These are phyloP conservation scores for Frankliniella intonsa DNA, from an alignment of 2,888 invertebrate genomes.

Conservation along the genomic window DNA sequence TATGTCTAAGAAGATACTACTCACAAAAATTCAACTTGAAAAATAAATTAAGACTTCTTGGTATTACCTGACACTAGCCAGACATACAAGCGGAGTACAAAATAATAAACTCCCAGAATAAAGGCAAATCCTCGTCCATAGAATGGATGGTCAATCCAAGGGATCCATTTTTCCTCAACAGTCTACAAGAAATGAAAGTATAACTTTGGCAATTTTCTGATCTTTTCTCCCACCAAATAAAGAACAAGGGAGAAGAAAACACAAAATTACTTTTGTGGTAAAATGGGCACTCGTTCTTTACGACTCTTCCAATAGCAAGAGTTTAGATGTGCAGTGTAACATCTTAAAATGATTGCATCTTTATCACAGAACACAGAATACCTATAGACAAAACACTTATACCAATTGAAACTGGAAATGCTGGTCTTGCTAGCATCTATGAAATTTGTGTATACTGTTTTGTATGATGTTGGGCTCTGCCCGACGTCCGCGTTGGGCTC, in stretches of 20 bases:
- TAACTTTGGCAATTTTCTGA: slow-evolving; percentile 23
- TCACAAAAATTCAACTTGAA: neutral
- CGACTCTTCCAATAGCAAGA: no score
- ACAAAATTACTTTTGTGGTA: no score
- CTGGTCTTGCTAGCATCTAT: no score
- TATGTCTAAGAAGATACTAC: neutral
- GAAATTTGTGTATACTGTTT: no score
- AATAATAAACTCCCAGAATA: slow-evolving; percentile 46
- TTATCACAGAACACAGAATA: no score
- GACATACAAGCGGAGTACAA: slow-evolving; percentile 43
- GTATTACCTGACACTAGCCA: slow-evolving; percentile 39
- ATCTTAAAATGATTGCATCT: no score
- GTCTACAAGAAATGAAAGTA: slow-evolving; percentile 43
- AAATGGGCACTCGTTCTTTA: no score
- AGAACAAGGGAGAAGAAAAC: neutral
- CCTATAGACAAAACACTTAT: no score
- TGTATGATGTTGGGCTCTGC: no score
- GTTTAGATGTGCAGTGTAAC: no score
- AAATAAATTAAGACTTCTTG: neutral
- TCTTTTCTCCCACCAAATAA: neutral
- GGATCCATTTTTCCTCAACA: slow-evolving; percentile 50
- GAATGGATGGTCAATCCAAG: slow-evolving; percentile 54
- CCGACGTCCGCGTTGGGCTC: no score
- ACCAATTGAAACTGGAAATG: no score
- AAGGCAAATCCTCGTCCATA: slow-evolving; percentile 53